Conservation (phyloP, 2,888 invertebrate species). For the Aethes cnicana region DNA sequence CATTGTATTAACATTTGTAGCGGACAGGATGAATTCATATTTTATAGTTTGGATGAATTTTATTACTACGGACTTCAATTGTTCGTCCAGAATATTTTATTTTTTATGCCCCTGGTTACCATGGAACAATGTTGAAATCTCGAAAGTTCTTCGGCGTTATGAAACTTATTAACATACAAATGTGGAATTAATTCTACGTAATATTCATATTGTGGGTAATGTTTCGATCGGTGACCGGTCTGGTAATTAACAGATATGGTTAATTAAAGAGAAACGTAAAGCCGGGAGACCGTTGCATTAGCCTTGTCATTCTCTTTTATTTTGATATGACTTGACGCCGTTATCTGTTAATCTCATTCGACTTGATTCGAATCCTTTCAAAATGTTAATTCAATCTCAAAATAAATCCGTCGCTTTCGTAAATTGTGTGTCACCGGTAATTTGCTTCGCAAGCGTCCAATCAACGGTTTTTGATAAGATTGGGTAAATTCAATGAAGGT, state of each 20-base stretch:
- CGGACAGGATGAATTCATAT: conserved; percentile 14
- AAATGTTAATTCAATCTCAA: conserved; percentile 48
- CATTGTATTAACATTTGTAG: conserved; percentile 23
- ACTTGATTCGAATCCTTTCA: conserved; percentile 41
- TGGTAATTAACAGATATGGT: conserved; percentile 43
- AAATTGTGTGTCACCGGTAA: conserved; percentile 25
- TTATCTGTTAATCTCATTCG: conserved; percentile 47
- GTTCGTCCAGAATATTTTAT: conserved; percentile 29
- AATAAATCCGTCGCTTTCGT: conserved; percentile 33
- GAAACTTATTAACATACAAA: conserved; percentile 41
- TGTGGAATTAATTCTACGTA: conserved; percentile 35
- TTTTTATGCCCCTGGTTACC: conserved; percentile 34
- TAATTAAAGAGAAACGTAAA: conserved; percentile 47
- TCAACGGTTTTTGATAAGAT: conserved; percentile 31
- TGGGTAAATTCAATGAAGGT: conserved; percentile 22
- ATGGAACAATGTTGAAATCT: conserved; percentile 34
- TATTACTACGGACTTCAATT: conserved; percentile 31
- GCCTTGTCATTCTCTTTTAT: conserved; percentile 41
- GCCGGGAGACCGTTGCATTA: conserved; percentile 43
- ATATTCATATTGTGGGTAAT: conserved; percentile 34
- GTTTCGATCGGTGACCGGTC: conserved; percentile 37
- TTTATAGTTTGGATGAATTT: conserved; percentile 15
- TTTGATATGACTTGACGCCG: conserved; percentile 46
- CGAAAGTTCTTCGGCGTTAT: conserved; percentile 10
- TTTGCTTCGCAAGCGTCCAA: conserved; percentile 22